phyloP scores from a whole-genome alignment of 2,888 invertebrate genomes.

The Busseola fusca region DNA sequence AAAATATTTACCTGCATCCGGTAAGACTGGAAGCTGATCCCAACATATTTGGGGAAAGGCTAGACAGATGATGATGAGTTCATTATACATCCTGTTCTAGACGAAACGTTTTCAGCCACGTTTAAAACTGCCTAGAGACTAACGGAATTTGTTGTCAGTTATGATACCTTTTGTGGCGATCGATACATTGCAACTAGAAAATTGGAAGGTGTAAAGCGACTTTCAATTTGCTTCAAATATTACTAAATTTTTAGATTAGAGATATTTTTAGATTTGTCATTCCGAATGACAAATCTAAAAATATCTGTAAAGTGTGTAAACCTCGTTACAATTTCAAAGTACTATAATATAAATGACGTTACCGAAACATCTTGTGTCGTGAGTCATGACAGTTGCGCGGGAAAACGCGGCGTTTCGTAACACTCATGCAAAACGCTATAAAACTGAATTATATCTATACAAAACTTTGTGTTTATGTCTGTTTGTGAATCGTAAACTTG shows the following conservation, averaged over 20 bases:
- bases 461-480: conserved; percentile 62
- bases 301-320: conserved; percentile 22
- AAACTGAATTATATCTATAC: conserved; percentile 63
- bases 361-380: conserved; percentile 41
- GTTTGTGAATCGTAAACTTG: conserved; percentile 64
- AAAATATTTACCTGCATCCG: too few relatives aligned
- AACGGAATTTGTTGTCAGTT: not conserved
- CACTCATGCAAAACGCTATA: conserved; percentile 50
- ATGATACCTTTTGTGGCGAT: not conserved
- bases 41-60: too few relatives aligned
- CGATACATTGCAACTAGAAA: not conserved
- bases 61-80: too few relatives aligned
- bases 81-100: not conserved
- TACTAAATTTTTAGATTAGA: too few relatives aligned
- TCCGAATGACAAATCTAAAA: conserved; percentile 15
- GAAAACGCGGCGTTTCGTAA: conserved; percentile 53
- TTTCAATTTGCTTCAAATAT: not conserved
- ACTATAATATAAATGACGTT: conserved; percentile 40
- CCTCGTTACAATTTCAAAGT: conserved; percentile 38
- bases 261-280: too few relatives aligned
- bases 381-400: conserved; percentile 43
- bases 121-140: not conserved
- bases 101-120: not conserved
- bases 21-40: too few relatives aligned
- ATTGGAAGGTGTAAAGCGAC: conserved; percentile 11